These are phyloP conservation scores for Amphibalanus amphitrite DNA, from an alignment of 1,140 invertebrate species.

Conservation along the genomic window DNA sequence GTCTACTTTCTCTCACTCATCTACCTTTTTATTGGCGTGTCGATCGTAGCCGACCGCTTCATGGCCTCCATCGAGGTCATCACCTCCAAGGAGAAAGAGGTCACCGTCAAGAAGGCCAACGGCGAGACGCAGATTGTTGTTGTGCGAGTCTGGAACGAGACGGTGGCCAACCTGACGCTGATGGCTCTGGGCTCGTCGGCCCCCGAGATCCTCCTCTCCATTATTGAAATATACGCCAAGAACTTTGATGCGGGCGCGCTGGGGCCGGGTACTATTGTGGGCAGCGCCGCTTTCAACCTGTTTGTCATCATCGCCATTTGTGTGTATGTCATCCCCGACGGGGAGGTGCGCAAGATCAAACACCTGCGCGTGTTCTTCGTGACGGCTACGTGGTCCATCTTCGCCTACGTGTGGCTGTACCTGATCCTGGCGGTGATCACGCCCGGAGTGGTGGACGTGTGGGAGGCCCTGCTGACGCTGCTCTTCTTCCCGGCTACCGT, in stretches of 20 bases:
- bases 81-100: no score
- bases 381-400: no score
- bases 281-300: conserved; percentile 98
- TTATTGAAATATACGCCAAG: conserved; percentile 91
- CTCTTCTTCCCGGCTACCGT: conserved; percentile 93
- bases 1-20: conserved; percentile 77
- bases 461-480: conserved; percentile 92
- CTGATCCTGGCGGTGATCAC: conserved; percentile 72
- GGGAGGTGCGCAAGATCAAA: conserved; percentile 87
- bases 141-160: no score
- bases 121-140: no score
- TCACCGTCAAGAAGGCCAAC: no score
- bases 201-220: conserved; percentile 92
- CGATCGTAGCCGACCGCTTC: no score
- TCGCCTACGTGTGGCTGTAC: no score
- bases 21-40: conserved; percentile 95
- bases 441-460: conserved; percentile 72
- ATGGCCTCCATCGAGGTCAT: no score
- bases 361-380: no score
- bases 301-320: no score
- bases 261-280: conserved; percentile 89
- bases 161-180: no score
- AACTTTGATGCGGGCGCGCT: conserved; percentile 89
- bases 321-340: conserved; percentile 76
- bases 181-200: no score